Conservation (phyloP, 2,113 vertebrate genomes). For the Aviceda subcristata region DNA sequence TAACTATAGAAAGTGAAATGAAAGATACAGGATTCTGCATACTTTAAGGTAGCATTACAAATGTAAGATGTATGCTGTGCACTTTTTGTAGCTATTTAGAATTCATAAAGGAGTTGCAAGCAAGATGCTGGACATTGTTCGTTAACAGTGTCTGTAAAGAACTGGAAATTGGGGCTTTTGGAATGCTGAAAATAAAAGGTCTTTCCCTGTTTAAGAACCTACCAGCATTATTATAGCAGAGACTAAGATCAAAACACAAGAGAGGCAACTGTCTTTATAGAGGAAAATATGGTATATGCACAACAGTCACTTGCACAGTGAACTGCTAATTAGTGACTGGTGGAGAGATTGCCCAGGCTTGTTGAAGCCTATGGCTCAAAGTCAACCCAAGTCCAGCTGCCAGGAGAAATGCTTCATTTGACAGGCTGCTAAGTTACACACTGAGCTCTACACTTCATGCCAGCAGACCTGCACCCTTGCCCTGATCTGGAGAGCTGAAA, state of each 20-base stretch:
- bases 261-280: not conserved
- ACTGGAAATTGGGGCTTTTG: not conserved
- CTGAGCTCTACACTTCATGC: not conserved
- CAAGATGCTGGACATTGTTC: not conserved
- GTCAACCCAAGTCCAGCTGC: not conserved
- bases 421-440: not conserved
- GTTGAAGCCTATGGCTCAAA: not conserved
- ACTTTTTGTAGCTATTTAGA: not conserved
- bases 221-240: not conserved
- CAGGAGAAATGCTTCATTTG: not conserved
- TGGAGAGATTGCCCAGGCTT: not conserved
- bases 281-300: not conserved
- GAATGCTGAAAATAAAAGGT: not conserved
- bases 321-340: not conserved
- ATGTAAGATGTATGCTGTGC: not conserved
- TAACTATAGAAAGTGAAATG: not conserved
- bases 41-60: not conserved
- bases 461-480: not conserved
- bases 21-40: not conserved
- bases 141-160: not conserved
- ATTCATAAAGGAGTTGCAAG: not conserved
- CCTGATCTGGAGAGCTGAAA: not conserved
- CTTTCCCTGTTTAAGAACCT: not conserved
- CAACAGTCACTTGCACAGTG: not conserved
- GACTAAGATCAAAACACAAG: not conserved